Percentiles rank a stretch among this genome's conserved stretches.
phyloP scores from a whole-genome alignment of 2,888 invertebrate species.

The Lasioglossum calceatum region DNA sequence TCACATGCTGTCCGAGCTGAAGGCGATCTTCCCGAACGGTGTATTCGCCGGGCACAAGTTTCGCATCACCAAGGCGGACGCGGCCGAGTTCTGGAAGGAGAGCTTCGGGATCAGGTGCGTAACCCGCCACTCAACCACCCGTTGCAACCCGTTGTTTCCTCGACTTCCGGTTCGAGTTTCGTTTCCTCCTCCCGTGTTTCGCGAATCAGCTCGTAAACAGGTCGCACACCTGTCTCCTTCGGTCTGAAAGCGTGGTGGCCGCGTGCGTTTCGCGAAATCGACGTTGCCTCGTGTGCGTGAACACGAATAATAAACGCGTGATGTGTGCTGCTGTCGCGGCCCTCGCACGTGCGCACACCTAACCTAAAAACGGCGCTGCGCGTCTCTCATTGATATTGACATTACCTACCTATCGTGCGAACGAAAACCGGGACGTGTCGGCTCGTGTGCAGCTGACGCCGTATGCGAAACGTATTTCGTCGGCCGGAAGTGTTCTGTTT shows the following conservation, averaged over 20 bases:
- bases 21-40: slow-evolving; percentile 98
- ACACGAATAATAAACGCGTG: slow-evolving; percentile 65
- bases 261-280: slow-evolving; percentile 39
- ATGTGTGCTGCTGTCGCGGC: neutral
- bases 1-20: slow-evolving; percentile 99
- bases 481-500: slow-evolving; percentile 42
- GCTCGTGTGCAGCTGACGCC: slow-evolving; percentile 58
- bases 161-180: neutral
- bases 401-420: slow-evolving; percentile 55
- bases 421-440: slow-evolving; percentile 63
- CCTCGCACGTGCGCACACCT: slow-evolving; percentile 73
- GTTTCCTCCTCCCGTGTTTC: neutral
- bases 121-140: slow-evolving; percentile 25
- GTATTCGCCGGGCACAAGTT: slow-evolving; percentile 98
- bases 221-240: slow-evolving; percentile 62
- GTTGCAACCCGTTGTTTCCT: slow-evolving; percentile 30
- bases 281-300: slow-evolving; percentile 41
- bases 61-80: slow-evolving; percentile 99
- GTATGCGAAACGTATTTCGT: slow-evolving; percentile 34
- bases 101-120: slow-evolving; percentile 96
- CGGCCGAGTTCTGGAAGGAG: slow-evolving; percentile 98
- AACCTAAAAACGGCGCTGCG: slow-evolving; percentile 68
- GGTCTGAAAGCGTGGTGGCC: neutral
- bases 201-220: slow-evolving; percentile 26
- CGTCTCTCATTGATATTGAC: slow-evolving; percentile 68